Conservation (phyloP, 1,140 invertebrate species). For the Stenopsyche tienmushanensis region DNA sequence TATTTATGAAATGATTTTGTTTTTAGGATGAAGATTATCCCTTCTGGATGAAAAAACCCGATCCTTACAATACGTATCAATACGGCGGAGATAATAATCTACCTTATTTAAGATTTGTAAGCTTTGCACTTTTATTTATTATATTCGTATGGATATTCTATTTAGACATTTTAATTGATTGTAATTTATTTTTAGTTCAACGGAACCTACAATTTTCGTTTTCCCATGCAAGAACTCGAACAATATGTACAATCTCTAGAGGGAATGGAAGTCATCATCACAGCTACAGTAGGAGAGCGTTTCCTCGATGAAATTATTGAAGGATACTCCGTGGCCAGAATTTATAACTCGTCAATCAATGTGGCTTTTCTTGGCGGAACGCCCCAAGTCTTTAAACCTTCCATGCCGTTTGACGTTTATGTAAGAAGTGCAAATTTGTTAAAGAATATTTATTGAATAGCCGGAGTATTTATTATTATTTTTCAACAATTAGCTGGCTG, state of each 20-base stretch:
- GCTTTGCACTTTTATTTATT: constrained; percentile 44
- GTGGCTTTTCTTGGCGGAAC: constrained; percentile 84
- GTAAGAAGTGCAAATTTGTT: too few relatives aligned
- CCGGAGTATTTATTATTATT: background rate
- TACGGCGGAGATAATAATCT: constrained; percentile 50
- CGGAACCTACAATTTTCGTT: constrained; percentile 82
- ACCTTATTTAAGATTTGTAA: constrained; percentile 70
- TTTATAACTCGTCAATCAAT: constrained; percentile 82
- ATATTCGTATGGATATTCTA: background rate
- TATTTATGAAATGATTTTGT: constrained; percentile 32
- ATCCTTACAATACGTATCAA: constrained; percentile 46
- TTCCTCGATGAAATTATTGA: constrained; percentile 84
- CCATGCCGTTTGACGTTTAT: constrained; percentile 81
- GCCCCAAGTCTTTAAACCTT: constrained; percentile 91
- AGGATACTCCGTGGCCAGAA: constrained; percentile 82
- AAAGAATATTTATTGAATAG: too few relatives aligned
- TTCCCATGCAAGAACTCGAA: constrained; percentile 78
- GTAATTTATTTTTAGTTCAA: constrained; percentile 46
- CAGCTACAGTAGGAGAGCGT: constrained; percentile 84
- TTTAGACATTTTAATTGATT: background rate
- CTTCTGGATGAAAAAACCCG: constrained; percentile 69
- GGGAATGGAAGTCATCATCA: constrained; percentile 83
- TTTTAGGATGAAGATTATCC: constrained; percentile 71
- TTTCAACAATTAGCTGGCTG: constrained; percentile 71
- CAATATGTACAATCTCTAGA: constrained; percentile 66